These are phyloP conservation scores for Dicerorhinus sumatrensis DNA, from an alignment of 2,113 vertebrate genomes.

Conservation along the genomic window DNA sequence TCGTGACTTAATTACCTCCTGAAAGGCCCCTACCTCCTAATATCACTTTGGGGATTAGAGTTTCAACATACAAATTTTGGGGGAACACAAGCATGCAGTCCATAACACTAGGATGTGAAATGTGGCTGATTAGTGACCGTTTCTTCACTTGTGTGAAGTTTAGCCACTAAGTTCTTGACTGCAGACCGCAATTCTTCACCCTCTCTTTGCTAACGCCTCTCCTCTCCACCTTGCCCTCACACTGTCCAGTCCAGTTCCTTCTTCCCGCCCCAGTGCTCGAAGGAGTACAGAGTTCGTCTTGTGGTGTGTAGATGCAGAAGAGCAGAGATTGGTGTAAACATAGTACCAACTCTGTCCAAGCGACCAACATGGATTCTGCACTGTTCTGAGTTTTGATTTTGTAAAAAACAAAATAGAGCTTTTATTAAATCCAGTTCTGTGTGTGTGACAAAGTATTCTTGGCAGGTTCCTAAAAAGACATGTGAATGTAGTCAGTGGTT, in stretches of 20 bases:
- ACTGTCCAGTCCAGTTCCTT: not conserved
- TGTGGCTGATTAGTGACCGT: not conserved
- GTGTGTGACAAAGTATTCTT: constrained; percentile 72
- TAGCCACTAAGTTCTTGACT: not conserved
- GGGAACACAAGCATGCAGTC: not conserved
- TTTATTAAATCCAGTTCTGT: constrained; percentile 77
- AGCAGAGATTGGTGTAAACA: not conserved
- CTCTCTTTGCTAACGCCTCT: not conserved
- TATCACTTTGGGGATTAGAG: not conserved
- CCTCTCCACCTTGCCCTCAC: not conserved
- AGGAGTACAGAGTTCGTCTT: not conserved
- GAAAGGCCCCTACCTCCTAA: not conserved
- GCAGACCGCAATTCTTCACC: not conserved
- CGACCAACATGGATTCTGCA: not conserved
- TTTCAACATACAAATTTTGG: not conserved
- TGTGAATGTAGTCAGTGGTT: constrained; percentile 75
- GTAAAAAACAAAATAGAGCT: not conserved
- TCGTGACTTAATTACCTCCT: not conserved
- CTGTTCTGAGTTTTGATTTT: constrained; percentile 1
- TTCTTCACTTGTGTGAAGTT: not conserved
- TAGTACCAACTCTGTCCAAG: not conserved
- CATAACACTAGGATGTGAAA: not conserved
- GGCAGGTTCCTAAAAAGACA: constrained; percentile 71
- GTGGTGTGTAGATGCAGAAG: not conserved
- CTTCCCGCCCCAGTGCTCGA: not conserved